Evolutionary conservation across 2,888 invertebrate genomes (phyloP), one percentile per base, ranked within the genome.

Genomic region (Galerucella nymphaeae): DNA sequence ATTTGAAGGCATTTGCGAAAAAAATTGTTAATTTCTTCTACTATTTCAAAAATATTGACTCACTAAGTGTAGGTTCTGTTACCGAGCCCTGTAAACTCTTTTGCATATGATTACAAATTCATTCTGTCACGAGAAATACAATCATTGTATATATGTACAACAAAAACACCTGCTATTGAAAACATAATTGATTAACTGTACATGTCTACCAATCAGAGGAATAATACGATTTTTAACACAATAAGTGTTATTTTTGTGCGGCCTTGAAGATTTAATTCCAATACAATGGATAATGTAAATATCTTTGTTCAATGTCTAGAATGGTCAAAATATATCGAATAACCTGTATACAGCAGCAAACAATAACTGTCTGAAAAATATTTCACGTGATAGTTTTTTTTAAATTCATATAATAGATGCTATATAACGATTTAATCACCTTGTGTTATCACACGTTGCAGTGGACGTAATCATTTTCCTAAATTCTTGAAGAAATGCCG

Each of bases 201-300:
- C 1, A n/a, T 5, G 48, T 48, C 48, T n/a, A 48, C n/a, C n/a
- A 48, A n/a, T 48, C 6, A n/a, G n/a, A 6, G 48, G n/a, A 48
- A 5, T 48, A 14, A 30, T 30, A 30, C 8, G 30, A 30, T 30
- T 30, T 30, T 48, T 8, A 48, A 48, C 48, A 48, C 48, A 48
- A 48, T 48, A 14, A 48, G 5, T n/a, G n/a, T n/a, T 14, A n/a
- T 48, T 48, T 48, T 48, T n/a, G n/a, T n/a, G n/a, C n/a, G 48
- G n/a, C 48, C 48, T 48, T 48, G 48, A n/a, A 48, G 48, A 48
- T 48, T 48, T 48, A 0, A 48, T 48, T 48, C 48, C n/a, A 48
- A 48, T n/a, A 48, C 48, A 48, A 48, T 48, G 48, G 48, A n/a
- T 48, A 48, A 48, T 48, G n/a, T 48, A 48, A 48, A 48, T 48